Evolutionary conservation across 2,888 invertebrate species (phyloP).

Genomic region (Lithophane ornitopus): DNA sequence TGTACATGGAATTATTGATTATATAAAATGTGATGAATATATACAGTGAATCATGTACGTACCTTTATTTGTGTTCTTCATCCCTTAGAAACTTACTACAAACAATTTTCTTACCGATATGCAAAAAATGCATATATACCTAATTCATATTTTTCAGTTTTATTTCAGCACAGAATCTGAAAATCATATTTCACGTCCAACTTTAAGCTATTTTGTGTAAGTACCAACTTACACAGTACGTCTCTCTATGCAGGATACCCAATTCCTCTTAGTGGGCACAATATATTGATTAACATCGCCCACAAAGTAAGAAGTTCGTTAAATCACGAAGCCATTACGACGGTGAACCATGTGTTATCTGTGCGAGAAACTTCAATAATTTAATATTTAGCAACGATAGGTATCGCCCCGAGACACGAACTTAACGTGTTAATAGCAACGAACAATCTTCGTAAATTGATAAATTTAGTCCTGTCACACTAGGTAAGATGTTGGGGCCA

Average conservation of each 20-base stretch:
- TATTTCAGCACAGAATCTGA: not conserved
- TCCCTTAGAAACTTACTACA: not conserved
- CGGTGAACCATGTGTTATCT: constrained; percentile 69
- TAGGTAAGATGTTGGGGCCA: constrained; percentile 50
- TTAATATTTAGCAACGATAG: constrained; percentile 84
- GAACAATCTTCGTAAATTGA: constrained; percentile 87
- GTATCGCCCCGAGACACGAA: constrained; percentile 75
- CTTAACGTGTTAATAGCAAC: constrained; percentile 86
- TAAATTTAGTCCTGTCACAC: constrained; percentile 85
- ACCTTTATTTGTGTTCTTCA: constrained; percentile 20
- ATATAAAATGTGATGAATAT: constrained; percentile 73
- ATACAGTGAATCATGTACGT: constrained; percentile 59
- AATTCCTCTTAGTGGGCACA: not conserved
- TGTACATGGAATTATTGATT: constrained; percentile 71
- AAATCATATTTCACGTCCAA: not conserved
- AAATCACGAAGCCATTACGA: constrained; percentile 67
- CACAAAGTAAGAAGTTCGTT: constrained; percentile 53
- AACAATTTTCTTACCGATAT: not conserved
- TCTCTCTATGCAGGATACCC: not conserved
- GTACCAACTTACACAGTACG: not conserved
- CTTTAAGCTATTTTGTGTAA: not conserved
- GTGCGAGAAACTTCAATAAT: constrained; percentile 75
- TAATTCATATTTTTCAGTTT: not conserved
- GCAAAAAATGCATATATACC: not conserved
- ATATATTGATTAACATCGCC: constrained; percentile 47